Evolutionary conservation across 2,797 vertebrate species (phyloP).

Genomic region (Echeneis naucrates): DNA sequence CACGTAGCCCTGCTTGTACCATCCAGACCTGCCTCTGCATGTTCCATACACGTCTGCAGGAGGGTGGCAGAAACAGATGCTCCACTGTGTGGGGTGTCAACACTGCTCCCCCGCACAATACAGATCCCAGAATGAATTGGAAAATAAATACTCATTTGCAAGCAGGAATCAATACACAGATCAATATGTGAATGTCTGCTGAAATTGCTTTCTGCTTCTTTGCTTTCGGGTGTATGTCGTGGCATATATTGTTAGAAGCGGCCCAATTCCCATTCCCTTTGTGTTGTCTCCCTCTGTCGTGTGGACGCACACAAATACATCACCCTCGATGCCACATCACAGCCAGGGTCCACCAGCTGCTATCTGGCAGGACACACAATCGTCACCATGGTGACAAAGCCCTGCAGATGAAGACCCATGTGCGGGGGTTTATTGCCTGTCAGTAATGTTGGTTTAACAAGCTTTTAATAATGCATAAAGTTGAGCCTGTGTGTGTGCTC

Average conservation of each 20-base stretch:
- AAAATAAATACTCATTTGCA: constrained; percentile 52
- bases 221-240: constrained; percentile 18
- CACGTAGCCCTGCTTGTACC: constrained; percentile 34
- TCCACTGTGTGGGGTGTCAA: constrained; percentile 23
- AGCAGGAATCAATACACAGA: constrained; percentile 52
- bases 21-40: constrained; percentile 62
- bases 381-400: constrained; percentile 71
- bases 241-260: constrained; percentile 5
- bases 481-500: constrained; percentile 1
- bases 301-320: constrained; percentile 28
- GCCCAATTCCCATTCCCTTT: constrained; percentile 26
- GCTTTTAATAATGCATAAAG: constrained; percentile 77
- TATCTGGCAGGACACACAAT: constrained; percentile 29
- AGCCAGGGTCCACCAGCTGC: constrained; percentile 62
- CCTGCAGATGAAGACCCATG: constrained; percentile 56
- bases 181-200: constrained; percentile 47
- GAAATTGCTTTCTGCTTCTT: background rate
- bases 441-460: constrained; percentile 59
- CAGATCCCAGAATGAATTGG: constrained; percentile 7
- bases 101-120: constrained; percentile 14
- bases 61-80: constrained; percentile 50
- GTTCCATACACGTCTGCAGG: constrained; percentile 23
- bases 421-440: constrained; percentile 57
- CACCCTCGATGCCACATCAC: constrained; percentile 35
- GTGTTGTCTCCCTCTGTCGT: constrained; percentile 8